Evolutionary conservation across 2,113 vertebrate genomes (phyloP).

Genomic region (Pseudorectes ferrugineus): DNA sequence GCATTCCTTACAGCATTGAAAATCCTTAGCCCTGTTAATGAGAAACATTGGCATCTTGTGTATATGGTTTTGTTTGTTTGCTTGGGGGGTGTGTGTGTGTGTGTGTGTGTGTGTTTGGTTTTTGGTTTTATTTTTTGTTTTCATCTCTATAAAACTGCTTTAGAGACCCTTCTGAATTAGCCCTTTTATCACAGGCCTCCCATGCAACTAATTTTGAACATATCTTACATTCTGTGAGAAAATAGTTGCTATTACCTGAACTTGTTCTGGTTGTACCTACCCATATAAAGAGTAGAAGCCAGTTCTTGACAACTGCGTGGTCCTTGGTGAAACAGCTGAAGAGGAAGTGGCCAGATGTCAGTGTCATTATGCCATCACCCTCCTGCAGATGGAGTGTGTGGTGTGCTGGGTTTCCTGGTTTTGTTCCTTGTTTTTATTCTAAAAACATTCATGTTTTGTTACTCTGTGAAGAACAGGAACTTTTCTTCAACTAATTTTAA

Average conservation of each 20-base stretch:
- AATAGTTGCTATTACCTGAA: not conserved
- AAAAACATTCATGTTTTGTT: not conserved
- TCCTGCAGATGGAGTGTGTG: not conserved
- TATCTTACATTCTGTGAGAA: not conserved
- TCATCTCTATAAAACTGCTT: not conserved
- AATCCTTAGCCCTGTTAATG: not conserved
- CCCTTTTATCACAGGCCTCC: not conserved
- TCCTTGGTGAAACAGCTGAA: not conserved
- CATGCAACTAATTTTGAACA: not conserved
- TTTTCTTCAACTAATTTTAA: not conserved
- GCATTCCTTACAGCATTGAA: not conserved
- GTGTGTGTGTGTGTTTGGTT: not conserved
- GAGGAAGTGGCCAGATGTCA: not conserved
- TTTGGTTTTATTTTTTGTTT: not conserved
- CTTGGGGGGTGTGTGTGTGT: accelerated
- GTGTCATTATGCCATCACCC: accelerated
- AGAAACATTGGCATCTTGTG: not conserved
- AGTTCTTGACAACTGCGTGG: accelerated
- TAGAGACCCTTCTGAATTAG: not conserved
- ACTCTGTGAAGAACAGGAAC: not conserved
- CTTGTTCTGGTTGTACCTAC: not conserved
- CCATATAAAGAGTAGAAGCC: not conserved
- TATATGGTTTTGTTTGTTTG: not conserved
- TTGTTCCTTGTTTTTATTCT: not conserved
- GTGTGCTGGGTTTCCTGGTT: not conserved